Conservation (phyloP, 2,113 vertebrate genomes). For the Aphyosemion australe region DNA sequence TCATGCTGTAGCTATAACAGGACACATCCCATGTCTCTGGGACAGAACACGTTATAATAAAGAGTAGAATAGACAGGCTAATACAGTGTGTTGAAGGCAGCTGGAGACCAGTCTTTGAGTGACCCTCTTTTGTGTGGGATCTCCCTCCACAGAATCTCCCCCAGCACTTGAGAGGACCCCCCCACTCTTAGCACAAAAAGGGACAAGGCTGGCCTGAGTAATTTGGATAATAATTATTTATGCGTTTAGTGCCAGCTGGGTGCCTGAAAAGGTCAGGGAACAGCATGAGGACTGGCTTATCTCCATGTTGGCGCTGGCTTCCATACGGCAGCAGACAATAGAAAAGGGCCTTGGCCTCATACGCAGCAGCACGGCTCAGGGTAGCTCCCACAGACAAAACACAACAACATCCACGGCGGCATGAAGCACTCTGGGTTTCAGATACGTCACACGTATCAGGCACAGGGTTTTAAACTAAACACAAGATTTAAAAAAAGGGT, state of each 20-base stretch:
- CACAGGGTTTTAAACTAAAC: too few relatives aligned
- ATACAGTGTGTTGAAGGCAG: conserved; percentile 34
- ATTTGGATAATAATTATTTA: conserved; percentile 82
- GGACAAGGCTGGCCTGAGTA: conserved; percentile 68
- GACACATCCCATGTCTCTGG: background rate
- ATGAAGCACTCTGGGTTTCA: conserved; percentile 26
- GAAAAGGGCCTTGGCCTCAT: conserved; percentile 55
- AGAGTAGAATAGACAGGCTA: conserved; percentile 20
- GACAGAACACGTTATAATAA: conserved; percentile 27
- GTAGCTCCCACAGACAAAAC: conserved; percentile 64
- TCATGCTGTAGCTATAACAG: too few relatives aligned
- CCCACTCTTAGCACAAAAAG: conserved; percentile 48
- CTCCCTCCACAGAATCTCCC: conserved; percentile 33
- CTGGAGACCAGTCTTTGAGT: conserved; percentile 33
- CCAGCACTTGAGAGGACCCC: conserved; percentile 35
- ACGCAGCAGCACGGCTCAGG: conserved; percentile 67
- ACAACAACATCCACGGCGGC: conserved; percentile 54
- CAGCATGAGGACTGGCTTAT: conserved; percentile 76
- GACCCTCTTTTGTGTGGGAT: conserved; percentile 44
- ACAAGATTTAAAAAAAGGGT: too few relatives aligned
- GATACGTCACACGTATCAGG: conserved; percentile 22
- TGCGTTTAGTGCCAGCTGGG: conserved; percentile 80
- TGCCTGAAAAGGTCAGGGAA: conserved; percentile 79
- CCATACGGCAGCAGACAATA: conserved; percentile 79
- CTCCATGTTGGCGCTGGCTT: conserved; percentile 69